A percentile compares a stretch with the other conserved stretches of the same genome.
phyloP scores from a whole-genome alignment of 30 jellyfish, hydroid and myxozoan species.

The Catostylus mosaicus region DNA sequence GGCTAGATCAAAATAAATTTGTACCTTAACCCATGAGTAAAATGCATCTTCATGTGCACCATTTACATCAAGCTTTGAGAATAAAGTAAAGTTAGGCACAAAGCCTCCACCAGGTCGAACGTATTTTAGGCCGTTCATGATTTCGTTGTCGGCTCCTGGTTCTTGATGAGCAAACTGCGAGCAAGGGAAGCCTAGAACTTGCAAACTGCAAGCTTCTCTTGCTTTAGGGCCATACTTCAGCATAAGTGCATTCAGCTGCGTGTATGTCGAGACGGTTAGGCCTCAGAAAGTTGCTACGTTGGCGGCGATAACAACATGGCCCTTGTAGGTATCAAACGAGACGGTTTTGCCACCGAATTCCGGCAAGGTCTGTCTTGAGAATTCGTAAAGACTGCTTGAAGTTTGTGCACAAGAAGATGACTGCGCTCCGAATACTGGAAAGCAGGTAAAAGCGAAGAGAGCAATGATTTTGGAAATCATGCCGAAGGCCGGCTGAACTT shows the following conservation, averaged over 20 bases:
- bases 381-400: constrained; percentile 28
- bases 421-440: constrained; percentile 14
- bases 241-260: constrained; percentile 91
- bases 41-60: constrained; percentile 78
- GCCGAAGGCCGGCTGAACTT: background rate
- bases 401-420: constrained; percentile 42
- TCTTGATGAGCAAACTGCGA: constrained; percentile 91
- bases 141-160: constrained; percentile 86
- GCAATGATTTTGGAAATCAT: constrained; percentile 5
- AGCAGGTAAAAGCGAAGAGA: background rate
- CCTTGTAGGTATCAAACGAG: constrained; percentile 67
- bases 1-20: background rate
- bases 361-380: constrained; percentile 58
- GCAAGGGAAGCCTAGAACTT: constrained; percentile 80
- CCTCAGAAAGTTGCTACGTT: constrained; percentile 99
- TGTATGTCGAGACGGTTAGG: constrained; percentile 66
- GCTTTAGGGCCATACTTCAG: constrained; percentile 69
- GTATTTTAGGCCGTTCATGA: constrained; percentile 76
- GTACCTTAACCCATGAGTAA: constrained; percentile 85
- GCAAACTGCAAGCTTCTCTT: constrained; percentile 51
- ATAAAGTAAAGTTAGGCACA: constrained; percentile 78
- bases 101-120: constrained; percentile 97
- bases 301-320: constrained; percentile 74
- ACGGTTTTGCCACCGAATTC: constrained; percentile 59
- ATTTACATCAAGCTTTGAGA: constrained; percentile 85